Evolutionary conservation across 2,797 vertebrate genomes (phyloP).

Genomic region (Halcyon chelicuti): DNA sequence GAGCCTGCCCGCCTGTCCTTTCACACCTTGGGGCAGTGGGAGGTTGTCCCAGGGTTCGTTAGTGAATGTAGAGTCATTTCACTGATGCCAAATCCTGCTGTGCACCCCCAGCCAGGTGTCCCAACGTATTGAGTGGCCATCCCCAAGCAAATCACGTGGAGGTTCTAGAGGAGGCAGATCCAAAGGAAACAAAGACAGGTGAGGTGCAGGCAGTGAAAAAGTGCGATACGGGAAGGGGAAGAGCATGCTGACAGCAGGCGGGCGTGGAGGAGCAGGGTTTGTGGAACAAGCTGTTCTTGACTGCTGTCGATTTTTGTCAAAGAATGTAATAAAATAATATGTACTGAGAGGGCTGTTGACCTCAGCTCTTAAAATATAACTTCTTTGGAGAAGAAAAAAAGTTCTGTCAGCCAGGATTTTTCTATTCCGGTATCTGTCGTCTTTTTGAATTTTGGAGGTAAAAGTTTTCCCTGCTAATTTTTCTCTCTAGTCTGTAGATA

Average conservation of each 20-base stretch:
- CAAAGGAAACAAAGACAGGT: neutral
- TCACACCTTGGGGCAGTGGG: neutral
- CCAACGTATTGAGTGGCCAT: rapidly evolving
- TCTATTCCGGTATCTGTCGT: neutral
- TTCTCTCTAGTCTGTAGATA: neutral
- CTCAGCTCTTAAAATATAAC: conserved; percentile 36
- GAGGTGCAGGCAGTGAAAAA: neutral
- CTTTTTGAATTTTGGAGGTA: neutral
- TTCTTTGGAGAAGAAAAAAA: neutral
- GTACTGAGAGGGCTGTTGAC: conserved; percentile 36
- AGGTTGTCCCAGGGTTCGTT: neutral
- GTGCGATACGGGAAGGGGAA: neutral
- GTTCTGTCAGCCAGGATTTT: neutral
- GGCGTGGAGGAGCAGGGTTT: neutral
- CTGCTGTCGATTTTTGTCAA: neutral
- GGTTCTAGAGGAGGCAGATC: neutral
- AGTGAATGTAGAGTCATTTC: neutral
- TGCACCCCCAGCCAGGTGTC: neutral
- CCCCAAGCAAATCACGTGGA: rapidly evolving
- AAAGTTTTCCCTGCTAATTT: neutral
- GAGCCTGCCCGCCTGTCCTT: neutral
- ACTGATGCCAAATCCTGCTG: neutral
- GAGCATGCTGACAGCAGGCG: neutral
- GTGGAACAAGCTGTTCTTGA: conserved; percentile 44
- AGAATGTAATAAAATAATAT: conserved; percentile 13